Base-by-base conservation (phyloP, 2,797 vertebrate genomes). In the Scleropages formosus region DNA sequence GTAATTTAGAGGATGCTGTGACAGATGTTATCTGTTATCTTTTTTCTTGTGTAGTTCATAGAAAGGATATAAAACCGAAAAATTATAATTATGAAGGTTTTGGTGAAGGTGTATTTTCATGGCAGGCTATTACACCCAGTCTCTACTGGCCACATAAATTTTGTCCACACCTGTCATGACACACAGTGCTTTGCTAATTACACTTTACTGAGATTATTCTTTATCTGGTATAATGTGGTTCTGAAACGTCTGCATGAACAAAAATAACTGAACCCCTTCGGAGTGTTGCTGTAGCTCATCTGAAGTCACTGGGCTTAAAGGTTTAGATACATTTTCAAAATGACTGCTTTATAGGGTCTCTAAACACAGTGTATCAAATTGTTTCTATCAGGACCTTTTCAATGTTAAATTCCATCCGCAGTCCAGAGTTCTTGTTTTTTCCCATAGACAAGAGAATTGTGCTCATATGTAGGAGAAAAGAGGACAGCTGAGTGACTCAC, bases 1-100 rank as follows among this genome's bases (percentile, higher is more conserved):
- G 60, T 70, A 74, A 78, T 78, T 58, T 49, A 56, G 18, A 20
- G 26, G 47, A 70, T 65, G 74, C 56, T 61, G 59, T 61, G 46
- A 61, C 70, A 73, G 76, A 77, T 73, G 62, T 61, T 63, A 61
- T 46, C 47, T 63, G 58, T 20, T 56, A 2, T 70, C 46, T 9
- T 68, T 53, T 47, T 67, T 12, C 44, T 69, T 39, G 22, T 62
- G 53, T n/a, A 74, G 67, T 58, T 65, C 46, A 53, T 39, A 56
- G 22, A 26, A 31, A 47, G 65, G 18, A 12, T 58, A 26, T 62
- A 20, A 51, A 27, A 59, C 39, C 44, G 66, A 63, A 22, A 53
- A 58, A 53, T 58, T 49, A 47, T 27, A 69, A 24, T 20, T 8
- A 44, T 39, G 47, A 13, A 49, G 49, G 20, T 9, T n/a, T 16